A percentile compares a stretch with the other conserved stretches of the same genome.
Conservation (phyloP, 2,888 invertebrate species). For the Catotricha subobsoleta region DNA sequence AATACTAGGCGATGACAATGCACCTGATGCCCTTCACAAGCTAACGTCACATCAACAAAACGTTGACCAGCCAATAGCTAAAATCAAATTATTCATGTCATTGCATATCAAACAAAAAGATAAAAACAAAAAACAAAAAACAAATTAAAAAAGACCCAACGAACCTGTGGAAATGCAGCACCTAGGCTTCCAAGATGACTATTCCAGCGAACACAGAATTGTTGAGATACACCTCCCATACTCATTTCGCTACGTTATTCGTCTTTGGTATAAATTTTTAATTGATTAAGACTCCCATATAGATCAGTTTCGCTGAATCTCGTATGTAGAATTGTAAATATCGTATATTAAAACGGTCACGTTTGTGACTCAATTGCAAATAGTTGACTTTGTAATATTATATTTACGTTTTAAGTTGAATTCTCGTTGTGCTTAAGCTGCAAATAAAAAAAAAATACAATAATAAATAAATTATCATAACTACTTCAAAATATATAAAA, state of each 20-base stretch:
- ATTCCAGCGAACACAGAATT: conserved; percentile 31
- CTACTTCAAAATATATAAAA: too few species aligned
- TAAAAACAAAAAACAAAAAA: neutral
- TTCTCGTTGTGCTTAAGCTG: too few species aligned
- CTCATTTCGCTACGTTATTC: conserved; percentile 8
- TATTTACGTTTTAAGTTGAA: too few species aligned
- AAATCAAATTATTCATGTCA: neutral
- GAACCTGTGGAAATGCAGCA: conserved; percentile 25
- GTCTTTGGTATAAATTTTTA: neutral
- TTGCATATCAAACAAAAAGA: neutral
- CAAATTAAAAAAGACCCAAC: neutral
- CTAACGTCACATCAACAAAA: conserved; percentile 75
- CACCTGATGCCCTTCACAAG: conserved; percentile 64
- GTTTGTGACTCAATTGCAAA: too few species aligned
- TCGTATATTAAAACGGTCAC: too few species aligned
- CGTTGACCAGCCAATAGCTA: conserved; percentile 26
- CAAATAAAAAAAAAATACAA: too few species aligned
- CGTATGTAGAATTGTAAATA: too few species aligned
- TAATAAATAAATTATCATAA: too few species aligned
- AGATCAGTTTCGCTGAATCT: too few species aligned
- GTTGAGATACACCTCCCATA: conserved; percentile 17
- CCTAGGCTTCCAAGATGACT: conserved; percentile 30
- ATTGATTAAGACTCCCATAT: too few species aligned
- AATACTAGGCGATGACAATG: conserved; percentile 76
- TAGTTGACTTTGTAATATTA: too few species aligned